Conservation (phyloP, 2,888 invertebrate species). For the Allygus modestus region DNA sequence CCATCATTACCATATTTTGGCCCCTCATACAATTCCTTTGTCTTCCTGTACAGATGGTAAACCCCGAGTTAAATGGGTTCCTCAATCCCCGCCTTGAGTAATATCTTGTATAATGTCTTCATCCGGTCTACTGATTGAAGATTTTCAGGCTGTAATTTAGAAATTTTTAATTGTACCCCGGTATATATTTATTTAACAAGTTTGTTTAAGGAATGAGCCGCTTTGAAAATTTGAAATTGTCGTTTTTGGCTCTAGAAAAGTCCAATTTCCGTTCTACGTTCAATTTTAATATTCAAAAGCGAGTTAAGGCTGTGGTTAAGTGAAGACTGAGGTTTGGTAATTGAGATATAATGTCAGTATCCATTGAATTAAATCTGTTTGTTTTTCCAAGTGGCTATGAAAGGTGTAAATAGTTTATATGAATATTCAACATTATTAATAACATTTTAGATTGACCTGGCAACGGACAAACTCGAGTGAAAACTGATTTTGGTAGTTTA, state of each 20-base stretch:
- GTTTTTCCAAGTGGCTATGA: not conserved
- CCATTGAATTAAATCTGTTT: conserved; percentile 33
- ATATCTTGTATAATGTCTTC: conserved; percentile 6
- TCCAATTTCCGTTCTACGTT: conserved; percentile 34
- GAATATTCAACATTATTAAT: conserved; percentile 21
- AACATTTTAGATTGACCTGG: not conserved
- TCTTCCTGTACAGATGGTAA: too few species aligned
- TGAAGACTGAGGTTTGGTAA: not conserved
- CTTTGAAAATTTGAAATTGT: not conserved
- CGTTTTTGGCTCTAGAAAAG: not conserved
- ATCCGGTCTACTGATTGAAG: conserved; percentile 22
- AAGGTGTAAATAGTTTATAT: not conserved
- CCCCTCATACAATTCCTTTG: too few species aligned
- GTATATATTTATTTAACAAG: conserved; percentile 37
- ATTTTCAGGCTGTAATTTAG: not conserved
- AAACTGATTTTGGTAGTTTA: not conserved
- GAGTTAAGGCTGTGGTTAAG: not conserved
- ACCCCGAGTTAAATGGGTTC: not conserved
- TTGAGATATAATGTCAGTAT: not conserved
- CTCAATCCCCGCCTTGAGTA: not conserved
- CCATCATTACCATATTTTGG: too few species aligned
- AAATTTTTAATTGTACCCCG: not conserved
- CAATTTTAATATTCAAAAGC: conserved; percentile 34
- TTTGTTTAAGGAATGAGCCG: conserved; percentile 32
- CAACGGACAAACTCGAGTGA: not conserved